Evolutionary conservation across 2,797 vertebrate genomes (phyloP), one percentile per base, ranked within the genome.

Genomic region (Myiotriccus ornatus): DNA sequence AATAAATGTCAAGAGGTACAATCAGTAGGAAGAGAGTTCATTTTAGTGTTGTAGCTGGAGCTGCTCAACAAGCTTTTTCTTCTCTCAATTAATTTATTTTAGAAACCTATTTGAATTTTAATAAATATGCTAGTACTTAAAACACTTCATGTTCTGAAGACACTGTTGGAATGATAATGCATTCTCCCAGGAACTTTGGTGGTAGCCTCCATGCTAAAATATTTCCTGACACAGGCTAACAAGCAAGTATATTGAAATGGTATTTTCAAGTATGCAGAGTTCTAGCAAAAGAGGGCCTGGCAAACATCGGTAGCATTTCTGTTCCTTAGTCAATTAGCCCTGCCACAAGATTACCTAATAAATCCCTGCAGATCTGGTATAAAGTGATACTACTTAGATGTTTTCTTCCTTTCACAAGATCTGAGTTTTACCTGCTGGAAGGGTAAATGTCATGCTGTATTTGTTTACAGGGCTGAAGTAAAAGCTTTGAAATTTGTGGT

Each of bases 1-100:
- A 88, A 71, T 60, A 96, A 94, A 94, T 94, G 71, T 96, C 91
- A 93, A 93, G 91, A 92, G 82, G 75, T 68, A 56, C 27, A 57
- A 92, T 87, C 75, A 89, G 52, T 37, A 78, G 65, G 62, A 91
- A 67, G 52, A 63, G 64, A 70, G 60, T 55, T 94, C 49, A 43
- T 91, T 94, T 92, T 53, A 44, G 14, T 64, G 37, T 35, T 93
- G 27, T 77, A 63, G 27, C 35, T 79, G 70, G 55, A 90, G 55
- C 18, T 63, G 87, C 57, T 90, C 35, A 84, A 12, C 49, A 71
- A 92, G 47, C 2, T 39, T 75, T 82, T 53, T 84, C 46, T 60
- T 55, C 49, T 83, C 52, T 91, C 27, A 79, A 84, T 93, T 94
- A 92, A 89, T 91, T 89, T 87, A 87, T 93, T 96, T 95, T 91